phyloP scores from a whole-genome alignment of 2,113 vertebrate genomes.

The Gymnarchus niloticus region DNA sequence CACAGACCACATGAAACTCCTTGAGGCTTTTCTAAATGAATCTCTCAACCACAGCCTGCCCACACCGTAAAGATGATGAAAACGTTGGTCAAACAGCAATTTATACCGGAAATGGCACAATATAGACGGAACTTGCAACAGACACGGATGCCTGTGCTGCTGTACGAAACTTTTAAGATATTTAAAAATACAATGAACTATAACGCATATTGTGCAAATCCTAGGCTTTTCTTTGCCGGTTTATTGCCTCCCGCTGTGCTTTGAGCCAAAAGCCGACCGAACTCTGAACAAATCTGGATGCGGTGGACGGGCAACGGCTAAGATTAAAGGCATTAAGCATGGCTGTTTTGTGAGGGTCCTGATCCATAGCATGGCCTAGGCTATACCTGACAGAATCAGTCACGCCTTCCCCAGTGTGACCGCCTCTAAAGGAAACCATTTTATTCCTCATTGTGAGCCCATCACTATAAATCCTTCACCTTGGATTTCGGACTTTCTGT shows the following conservation, averaged over 20 bases:
- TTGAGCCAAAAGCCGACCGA: not conserved
- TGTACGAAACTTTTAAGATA: not conserved
- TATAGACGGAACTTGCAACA: not conserved
- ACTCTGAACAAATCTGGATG: conserved; percentile 17
- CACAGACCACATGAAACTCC: conserved; percentile 21
- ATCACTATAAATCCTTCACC: conserved; percentile 27
- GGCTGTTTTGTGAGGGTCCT: not conserved
- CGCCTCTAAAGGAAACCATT: conserved; percentile 15
- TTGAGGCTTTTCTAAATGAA: not conserved
- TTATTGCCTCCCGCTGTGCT: not conserved
- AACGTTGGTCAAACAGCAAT: conserved; percentile 16
- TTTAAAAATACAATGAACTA: not conserved
- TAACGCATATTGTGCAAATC: not conserved
- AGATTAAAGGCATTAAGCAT: conserved; percentile 9
- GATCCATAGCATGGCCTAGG: conserved; percentile 31
- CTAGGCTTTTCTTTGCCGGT: not conserved
- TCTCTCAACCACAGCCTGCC: not conserved
- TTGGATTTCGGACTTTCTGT: conserved; percentile 19
- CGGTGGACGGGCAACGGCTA: not conserved
- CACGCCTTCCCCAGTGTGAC: conserved; percentile 35
- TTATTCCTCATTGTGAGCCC: conserved; percentile 29
- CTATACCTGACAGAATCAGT: conserved; percentile 43
- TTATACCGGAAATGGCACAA: not conserved
- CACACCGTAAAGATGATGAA: conserved; percentile 18
- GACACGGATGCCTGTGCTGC: not conserved